Evolutionary conservation across 2,113 vertebrate species (phyloP), one percentile per base, ranked within the genome.

Genomic region (Malurus cyaneus): DNA sequence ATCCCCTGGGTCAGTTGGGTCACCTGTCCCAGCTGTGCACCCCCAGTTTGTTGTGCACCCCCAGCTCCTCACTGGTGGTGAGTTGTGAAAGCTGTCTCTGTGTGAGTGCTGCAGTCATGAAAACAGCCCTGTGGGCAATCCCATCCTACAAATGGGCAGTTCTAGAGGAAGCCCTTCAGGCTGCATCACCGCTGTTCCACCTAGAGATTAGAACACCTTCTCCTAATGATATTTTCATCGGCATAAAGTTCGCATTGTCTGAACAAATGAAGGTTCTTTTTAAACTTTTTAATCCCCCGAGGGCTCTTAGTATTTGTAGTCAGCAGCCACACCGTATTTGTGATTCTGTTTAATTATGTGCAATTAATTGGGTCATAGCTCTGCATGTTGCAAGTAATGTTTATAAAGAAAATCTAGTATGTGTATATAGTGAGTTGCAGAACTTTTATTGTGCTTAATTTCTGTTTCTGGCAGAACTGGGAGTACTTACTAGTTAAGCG

Each of bases 401-500:
- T 91, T 89, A 61, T 72, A 36, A 79, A 82, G 87, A 72, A 86
- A 88, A 65, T 60, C 11, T 56, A 77, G 53, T 46, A 31, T 25
- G 44, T 26, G 18, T 66, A 52, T 52, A 14, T 47, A 77, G 61
- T 36, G 29, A 84, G 21, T 61, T 92, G 24, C 56, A 92, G 24
- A 12, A 53, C 29, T 84, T 94, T 50, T 88, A 41, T 86, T 89
- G 70, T 69, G 60, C 89, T 83, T 90, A 73, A 50, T 92, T 86
- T 89, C 34, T 94, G 39, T 77, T 81, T 78, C 60, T 69, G 61
- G 47, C 47, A 84, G 47, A 70, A 31, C 65, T 85, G 44, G 42
- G 59, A 92, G 82, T 61, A 34, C 36, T 91, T 77, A 11, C 42
- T 65, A 81, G 42, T 93, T 96, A 91, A 90, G 82, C 54, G 47